A percentile compares a stretch with the other conserved stretches of the same genome.
Evolutionary conservation across 2,113 vertebrate species (phyloP).

Genomic region (Pongo pygmaeus): DNA sequence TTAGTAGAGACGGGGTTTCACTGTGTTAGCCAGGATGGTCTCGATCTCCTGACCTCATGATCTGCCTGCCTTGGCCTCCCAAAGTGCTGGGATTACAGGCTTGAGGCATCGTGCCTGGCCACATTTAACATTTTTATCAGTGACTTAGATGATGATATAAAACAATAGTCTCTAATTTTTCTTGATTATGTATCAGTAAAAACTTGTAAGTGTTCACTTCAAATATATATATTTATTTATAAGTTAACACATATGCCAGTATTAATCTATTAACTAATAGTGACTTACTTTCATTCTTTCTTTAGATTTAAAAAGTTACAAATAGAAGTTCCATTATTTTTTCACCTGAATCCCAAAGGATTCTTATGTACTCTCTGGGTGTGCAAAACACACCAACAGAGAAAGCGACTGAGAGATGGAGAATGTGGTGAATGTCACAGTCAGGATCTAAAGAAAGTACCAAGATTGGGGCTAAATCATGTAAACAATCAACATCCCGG

Average conservation of each 20-base stretch:
- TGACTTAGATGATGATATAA: not conserved
- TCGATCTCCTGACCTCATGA: too few species aligned
- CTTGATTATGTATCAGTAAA: not conserved
- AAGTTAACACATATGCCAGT: not conserved
- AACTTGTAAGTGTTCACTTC: not conserved
- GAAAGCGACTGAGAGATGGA: not conserved
- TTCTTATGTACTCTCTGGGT: not conserved
- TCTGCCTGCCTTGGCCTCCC: accelerated
- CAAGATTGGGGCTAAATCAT: not conserved
- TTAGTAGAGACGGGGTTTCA: too few species aligned
- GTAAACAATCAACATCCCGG: not conserved
- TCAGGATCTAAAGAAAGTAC: not conserved
- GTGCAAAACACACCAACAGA: not conserved
- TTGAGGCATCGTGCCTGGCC: accelerated
- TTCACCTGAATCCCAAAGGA: not conserved
- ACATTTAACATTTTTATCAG: not conserved
- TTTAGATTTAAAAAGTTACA: not conserved
- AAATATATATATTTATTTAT: not conserved
- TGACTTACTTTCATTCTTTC: not conserved
- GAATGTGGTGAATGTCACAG: not conserved
- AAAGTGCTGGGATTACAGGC: too few species aligned
- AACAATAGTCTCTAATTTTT: not conserved
- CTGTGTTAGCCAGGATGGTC: too few species aligned
- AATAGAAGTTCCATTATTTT: not conserved
- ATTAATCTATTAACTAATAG: not conserved